A percentile compares a stretch with the other conserved stretches of the same genome.
These are phyloP conservation scores for Python bivittatus DNA, from an alignment of 2,113 vertebrate species.

Conservation along the genomic window DNA sequence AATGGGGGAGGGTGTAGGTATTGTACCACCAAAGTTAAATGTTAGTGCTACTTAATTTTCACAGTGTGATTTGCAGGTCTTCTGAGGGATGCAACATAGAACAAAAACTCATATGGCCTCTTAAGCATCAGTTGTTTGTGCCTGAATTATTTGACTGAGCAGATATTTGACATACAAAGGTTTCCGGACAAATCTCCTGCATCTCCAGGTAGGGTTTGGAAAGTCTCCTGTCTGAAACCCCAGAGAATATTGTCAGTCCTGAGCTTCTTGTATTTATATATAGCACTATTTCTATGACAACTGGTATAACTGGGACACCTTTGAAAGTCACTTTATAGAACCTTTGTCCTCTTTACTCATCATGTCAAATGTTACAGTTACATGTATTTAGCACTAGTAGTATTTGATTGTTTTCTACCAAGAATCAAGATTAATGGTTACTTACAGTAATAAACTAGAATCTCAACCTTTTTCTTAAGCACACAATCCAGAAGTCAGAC, in stretches of 20 bases:
- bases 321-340: background rate
- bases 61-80: background rate
- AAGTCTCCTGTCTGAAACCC: background rate
- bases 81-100: background rate
- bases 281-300: background rate
- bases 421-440: background rate
- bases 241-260: background rate
- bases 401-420: background rate
- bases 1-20: background rate
- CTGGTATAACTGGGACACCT: background rate
- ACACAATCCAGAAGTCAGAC: slow-evolving; percentile 9
- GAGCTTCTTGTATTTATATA: background rate
- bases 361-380: background rate
- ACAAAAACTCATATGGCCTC: background rate
- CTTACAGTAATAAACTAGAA: slow-evolving; percentile 10
- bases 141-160: too few relatives aligned
- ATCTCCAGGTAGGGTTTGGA: background rate
- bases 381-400: background rate
- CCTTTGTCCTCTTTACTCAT: background rate
- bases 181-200: background rate
- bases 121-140: background rate
- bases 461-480: background rate
- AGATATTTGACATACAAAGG: background rate
- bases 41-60: background rate
- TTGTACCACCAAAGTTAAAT: background rate